A percentile compares a stretch with the other conserved stretches of the same genome.
Conservation (phyloP, 2,113 vertebrate genomes). For the Rattus rattus region DNA sequence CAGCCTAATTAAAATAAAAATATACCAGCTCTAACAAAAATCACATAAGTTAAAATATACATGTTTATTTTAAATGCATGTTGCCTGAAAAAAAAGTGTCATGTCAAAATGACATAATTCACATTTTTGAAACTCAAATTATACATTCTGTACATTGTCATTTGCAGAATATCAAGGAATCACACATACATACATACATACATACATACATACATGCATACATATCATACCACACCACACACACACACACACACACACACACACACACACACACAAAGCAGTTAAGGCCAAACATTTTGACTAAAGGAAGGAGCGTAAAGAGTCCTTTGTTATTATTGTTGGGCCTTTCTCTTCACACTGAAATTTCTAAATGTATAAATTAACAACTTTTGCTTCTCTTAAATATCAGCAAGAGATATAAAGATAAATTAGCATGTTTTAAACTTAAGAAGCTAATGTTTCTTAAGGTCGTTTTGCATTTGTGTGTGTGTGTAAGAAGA, state of each 20-base stretch:
- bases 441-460: slow-evolving; percentile 35
- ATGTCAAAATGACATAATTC: slow-evolving; percentile 11
- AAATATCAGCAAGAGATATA: not conserved
- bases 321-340: not conserved
- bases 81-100: not conserved
- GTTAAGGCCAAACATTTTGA: not conserved
- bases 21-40: not conserved
- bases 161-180: not conserved
- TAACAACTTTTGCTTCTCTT: slow-evolving; percentile 40
- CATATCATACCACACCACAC: not conserved
- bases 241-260: not conserved
- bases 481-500: not conserved
- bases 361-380: slow-evolving; percentile 21
- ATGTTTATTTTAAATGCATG: slow-evolving; percentile 13
- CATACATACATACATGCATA: not conserved
- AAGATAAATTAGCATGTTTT: slow-evolving; percentile 24
- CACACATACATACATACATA: not conserved
- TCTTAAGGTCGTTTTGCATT: not conserved
- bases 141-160: not conserved
- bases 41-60: slow-evolving; percentile 7
- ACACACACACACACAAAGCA: not conserved
- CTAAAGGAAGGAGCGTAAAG: not conserved
- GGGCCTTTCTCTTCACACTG: not conserved
- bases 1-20: not conserved
- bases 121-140: slow-evolving; percentile 41